Base-by-base conservation (phyloP, 2,888 invertebrate species). In the Mechanitis messenoides region DNA sequence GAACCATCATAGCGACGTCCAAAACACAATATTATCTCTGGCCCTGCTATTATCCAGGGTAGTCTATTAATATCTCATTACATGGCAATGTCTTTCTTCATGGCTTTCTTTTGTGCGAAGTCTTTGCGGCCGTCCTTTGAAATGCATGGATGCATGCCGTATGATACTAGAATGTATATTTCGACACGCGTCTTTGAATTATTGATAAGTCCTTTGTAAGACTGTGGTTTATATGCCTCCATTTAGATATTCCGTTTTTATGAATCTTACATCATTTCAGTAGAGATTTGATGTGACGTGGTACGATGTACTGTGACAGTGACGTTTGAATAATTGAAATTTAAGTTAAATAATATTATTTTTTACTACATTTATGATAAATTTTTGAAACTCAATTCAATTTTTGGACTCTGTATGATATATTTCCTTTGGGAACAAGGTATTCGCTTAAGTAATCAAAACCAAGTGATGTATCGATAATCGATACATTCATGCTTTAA, bases 21-120 rank as follows among this genome's bases (percentile, higher is more conserved):
- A 42, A 9, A 9, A 42, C 42, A 42, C 42, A 42, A 9, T 42
- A 42, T 42, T 42, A 42, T 50, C 20, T 12, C 28, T 50, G 28
- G 28, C 28, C 42, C 35, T 12, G n/a, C 12, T 46, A 12, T 50
- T 50, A 31, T 50, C 50, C 28, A 31, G 20, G 50, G 62, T 60
- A 61, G 63, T 63, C 63, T 63, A 66, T 63, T 66, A 63, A 65
- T 63, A 66, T 64, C 59, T 59, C 47, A 66, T 66, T 63, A 64
- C 53, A 59, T 60, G 45, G 56, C 61, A 59, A 58, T 20, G 31
- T 50, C 50, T 50, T 50, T 50, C 42, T 42, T 42, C 50, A 64
- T 58, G 58, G 59, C 53, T 57, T 56, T 58, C 64, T 62, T 62
- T 66, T 66, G 60, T 64, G 58, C 38, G 53, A 35, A 28, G 63